These are phyloP conservation scores for Xenentodon cancila DNA, from an alignment of 2,797 vertebrate species.

Conservation along the genomic window DNA sequence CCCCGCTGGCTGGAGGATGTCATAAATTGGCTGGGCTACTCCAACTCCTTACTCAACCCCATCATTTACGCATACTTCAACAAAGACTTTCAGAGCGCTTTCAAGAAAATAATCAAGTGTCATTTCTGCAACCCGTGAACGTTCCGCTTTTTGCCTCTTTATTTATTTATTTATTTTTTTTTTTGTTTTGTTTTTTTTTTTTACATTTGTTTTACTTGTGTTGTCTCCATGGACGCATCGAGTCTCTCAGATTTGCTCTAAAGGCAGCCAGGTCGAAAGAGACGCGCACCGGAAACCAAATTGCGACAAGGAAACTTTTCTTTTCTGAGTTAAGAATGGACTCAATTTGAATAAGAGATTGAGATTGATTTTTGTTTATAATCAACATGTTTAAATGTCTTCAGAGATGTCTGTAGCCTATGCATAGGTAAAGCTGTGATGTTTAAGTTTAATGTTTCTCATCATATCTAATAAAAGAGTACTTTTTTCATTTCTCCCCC, in stretches of 20 bases:
- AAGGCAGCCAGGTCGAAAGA: constrained; percentile 2
- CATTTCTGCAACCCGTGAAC: constrained; percentile 89
- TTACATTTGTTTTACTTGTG: background rate
- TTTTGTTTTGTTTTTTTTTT: background rate
- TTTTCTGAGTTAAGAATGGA: too few species aligned
- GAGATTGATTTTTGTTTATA: constrained; percentile 37
- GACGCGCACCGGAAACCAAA: constrained; percentile 8
- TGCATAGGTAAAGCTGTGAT: constrained; percentile 65
- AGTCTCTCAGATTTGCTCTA: background rate
- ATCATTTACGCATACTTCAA: constrained; percentile 99
- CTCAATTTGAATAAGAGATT: constrained; percentile 9
- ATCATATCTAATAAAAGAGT: constrained; percentile 65
- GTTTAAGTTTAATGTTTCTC: constrained; percentile 57
- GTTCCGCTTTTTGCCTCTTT: background rate
- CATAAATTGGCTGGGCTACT: constrained; percentile 98
- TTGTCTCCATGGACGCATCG: background rate
- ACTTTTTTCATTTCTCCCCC: constrained; percentile 24
- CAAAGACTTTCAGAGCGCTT: constrained; percentile 98
- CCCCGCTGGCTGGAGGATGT: constrained; percentile 89
- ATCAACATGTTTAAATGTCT: constrained; percentile 41
- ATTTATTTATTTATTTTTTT: background rate
- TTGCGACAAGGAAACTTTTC: too few species aligned
- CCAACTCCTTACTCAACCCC: constrained; percentile 97
- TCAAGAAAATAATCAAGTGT: constrained; percentile 97
- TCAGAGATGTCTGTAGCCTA: constrained; percentile 51